A percentile compares a stretch with the other conserved stretches of the same genome.
Evolutionary conservation across 2,797 vertebrate species (phyloP).

Genomic region (Glyptemys insculpta): DNA sequence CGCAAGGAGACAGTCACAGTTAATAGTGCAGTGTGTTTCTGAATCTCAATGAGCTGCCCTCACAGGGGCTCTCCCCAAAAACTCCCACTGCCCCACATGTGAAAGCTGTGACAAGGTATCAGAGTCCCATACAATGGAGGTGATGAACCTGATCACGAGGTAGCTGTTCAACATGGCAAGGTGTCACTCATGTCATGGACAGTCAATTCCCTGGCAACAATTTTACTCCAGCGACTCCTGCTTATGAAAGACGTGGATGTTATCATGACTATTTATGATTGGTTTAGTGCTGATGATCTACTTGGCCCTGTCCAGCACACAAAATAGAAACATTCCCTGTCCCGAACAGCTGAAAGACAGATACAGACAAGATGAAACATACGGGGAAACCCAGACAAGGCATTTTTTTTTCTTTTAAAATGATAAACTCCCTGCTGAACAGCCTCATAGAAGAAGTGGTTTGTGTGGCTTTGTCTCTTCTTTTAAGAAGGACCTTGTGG

Average conservation of each 20-base stretch:
- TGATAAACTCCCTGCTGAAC: not conserved
- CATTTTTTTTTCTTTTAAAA: not conserved
- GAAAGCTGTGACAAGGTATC: not conserved
- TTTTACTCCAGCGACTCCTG: not conserved
- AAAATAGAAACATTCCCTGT: not conserved
- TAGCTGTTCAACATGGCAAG: not conserved
- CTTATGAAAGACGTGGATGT: not conserved
- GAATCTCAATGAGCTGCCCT: not conserved
- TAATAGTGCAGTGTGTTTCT: not conserved
- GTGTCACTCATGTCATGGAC: fast-evolving
- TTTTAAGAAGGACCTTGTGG: fast-evolving
- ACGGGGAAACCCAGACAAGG: not conserved
- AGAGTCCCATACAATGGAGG: fast-evolving
- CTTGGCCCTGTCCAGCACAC: fast-evolving
- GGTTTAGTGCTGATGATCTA: not conserved
- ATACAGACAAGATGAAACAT: not conserved
- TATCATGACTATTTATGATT: fast-evolving
- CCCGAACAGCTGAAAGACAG: not conserved
- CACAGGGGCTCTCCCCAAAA: fast-evolving
- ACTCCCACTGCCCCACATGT: not conserved
- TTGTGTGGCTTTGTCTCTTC: not conserved
- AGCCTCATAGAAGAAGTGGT: not conserved
- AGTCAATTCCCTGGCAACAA: fast-evolving
- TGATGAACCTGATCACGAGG: not conserved
- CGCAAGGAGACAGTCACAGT: not conserved